Conservation (phyloP, 2,113 vertebrate species). For the Vicugna pacos region DNA sequence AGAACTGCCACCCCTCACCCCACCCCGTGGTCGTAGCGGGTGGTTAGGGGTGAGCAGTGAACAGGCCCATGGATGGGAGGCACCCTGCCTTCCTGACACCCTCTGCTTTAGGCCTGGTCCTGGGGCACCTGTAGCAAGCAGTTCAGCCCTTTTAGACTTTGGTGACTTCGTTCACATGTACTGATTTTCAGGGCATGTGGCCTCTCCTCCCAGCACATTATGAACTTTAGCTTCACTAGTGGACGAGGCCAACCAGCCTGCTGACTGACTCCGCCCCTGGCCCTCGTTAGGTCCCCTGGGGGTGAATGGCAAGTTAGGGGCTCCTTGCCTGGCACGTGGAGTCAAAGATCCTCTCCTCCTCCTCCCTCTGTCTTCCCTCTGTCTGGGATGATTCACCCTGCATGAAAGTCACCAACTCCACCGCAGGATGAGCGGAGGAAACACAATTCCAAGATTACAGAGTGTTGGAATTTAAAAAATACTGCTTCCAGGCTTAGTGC, state of each 20-base stretch:
- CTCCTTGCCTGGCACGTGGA: not conserved
- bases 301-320: no score
- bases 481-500: not conserved
- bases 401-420: not conserved
- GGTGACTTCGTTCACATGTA: not conserved
- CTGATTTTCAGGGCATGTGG: not conserved
- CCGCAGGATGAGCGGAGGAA: not conserved
- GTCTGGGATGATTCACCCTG: not conserved
- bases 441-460: not conserved
- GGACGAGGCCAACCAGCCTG: not conserved
- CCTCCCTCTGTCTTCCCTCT: not conserved
- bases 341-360: not conserved
- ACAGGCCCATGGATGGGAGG: not conserved
- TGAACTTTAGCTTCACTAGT: not conserved
- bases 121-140: not conserved
- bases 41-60: not conserved
- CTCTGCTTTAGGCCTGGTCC: not conserved
- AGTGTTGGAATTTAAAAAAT: not conserved
- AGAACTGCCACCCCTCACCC: not conserved
- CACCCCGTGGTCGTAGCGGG: no score
- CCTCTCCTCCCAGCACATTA: not conserved
- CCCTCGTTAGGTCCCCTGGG: not conserved
- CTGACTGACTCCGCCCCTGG: not conserved
- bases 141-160: not conserved
- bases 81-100: fast-evolving